phyloP scores from a whole-genome alignment of 2,113 vertebrate species.

The Odobenus rosmarus region DNA sequence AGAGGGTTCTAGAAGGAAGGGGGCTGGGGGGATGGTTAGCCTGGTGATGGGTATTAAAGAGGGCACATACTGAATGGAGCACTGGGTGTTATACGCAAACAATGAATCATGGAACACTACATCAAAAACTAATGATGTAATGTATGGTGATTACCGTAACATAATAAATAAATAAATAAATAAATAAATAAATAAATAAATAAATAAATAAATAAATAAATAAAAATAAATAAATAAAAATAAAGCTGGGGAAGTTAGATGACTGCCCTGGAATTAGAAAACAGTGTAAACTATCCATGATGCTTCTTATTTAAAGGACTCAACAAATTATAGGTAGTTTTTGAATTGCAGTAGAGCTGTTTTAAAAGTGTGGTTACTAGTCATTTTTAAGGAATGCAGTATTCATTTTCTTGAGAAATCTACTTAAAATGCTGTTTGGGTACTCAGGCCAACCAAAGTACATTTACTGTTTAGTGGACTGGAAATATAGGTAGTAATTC shows the following conservation, averaged over 20 bases:
- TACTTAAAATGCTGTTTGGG: conserved; percentile 9
- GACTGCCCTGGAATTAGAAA: not conserved
- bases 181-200: too few relatives aligned
- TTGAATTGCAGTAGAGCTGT: not conserved
- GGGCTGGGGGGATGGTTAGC: too few relatives aligned
- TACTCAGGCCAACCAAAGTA: not conserved
- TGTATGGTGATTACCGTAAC: too few relatives aligned
- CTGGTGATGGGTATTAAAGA: too few relatives aligned
- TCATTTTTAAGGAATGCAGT: not conserved
- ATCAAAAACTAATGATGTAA: too few relatives aligned
- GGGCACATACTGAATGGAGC: too few relatives aligned
- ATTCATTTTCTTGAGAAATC: conserved; percentile 19
- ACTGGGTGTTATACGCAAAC: too few relatives aligned
- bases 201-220: not conserved
- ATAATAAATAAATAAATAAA: too few relatives aligned
- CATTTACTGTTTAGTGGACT: conserved; percentile 12
- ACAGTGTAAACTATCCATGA: not conserved
- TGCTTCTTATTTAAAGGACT: not conserved
- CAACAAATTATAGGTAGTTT: not conserved
- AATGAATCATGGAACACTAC: too few relatives aligned
- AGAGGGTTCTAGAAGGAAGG: too few relatives aligned
- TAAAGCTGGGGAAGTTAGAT: not conserved
- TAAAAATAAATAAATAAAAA: too few relatives aligned
- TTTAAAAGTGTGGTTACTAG: not conserved
- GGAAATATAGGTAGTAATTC: not conserved